Evolutionary conservation across 2,797 vertebrate species (phyloP).

Genomic region (Neostethus bicornis): DNA sequence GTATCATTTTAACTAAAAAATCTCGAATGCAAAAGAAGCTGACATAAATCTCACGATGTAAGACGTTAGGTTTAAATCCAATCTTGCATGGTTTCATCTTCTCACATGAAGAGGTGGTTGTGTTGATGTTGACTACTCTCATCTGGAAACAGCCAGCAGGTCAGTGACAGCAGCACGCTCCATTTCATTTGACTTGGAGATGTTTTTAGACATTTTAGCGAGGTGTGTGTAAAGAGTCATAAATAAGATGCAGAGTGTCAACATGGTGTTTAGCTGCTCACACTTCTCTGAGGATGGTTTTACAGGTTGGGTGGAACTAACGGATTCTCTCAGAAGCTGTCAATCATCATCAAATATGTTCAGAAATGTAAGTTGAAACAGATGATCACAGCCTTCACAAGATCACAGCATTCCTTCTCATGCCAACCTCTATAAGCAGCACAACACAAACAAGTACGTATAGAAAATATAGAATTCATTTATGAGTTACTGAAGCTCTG

Average conservation of each 20-base stretch:
- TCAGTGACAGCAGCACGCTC: neutral
- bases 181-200: neutral
- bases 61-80: slow-evolving; percentile 25
- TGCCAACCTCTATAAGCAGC: too few species aligned
- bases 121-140: slow-evolving; percentile 6
- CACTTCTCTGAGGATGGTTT: too few species aligned
- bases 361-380: too few species aligned
- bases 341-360: too few species aligned
- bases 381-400: too few species aligned
- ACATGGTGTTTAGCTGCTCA: neutral
- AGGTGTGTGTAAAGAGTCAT: neutral
- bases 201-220: slow-evolving; percentile 6
- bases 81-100: slow-evolving; percentile 32
- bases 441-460: too few species aligned
- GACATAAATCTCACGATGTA: slow-evolving; percentile 36
- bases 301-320: slow-evolving; percentile 29
- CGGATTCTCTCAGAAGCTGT: slow-evolving; percentile 8
- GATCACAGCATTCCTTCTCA: too few species aligned
- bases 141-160: slow-evolving; percentile 21
- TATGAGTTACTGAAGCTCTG: too few species aligned
- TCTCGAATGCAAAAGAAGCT: neutral
- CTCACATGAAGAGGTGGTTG: slow-evolving; percentile 35
- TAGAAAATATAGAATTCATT: too few species aligned
- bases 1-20: neutral
- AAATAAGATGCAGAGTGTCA: slow-evolving; percentile 11